Percentiles rank a stretch among this genome's conserved stretches.
Evolutionary conservation across 2,888 invertebrate species (phyloP).

Genomic region (Copidosoma aretas): DNA sequence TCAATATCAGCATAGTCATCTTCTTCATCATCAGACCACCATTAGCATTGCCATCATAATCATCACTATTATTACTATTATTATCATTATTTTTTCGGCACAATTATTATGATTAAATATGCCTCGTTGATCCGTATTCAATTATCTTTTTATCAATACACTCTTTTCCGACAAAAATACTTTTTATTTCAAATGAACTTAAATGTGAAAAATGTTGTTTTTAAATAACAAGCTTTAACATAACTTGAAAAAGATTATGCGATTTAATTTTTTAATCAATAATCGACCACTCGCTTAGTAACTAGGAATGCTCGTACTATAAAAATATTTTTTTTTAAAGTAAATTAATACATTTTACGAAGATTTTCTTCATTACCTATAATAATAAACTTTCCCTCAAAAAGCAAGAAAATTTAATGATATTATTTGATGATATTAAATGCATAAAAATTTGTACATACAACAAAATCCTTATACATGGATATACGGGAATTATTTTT

Average conservation of each 20-base stretch:
- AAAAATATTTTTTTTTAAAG: background rate
- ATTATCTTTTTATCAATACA: no score
- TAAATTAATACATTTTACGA: background rate
- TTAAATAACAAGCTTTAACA: no score
- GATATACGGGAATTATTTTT: background rate
- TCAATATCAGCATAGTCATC: conserved; percentile 35
- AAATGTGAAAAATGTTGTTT: no score
- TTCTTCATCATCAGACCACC: conserved; percentile 38
- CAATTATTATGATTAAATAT: background rate
- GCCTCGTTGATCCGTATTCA: no score
- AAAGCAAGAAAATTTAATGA: background rate
- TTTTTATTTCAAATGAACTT: no score
- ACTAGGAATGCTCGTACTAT: background rate
- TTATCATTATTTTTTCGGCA: conserved; percentile 25
- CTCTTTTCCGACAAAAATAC: no score
- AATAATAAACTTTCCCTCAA: background rate
- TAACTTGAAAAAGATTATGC: no score
- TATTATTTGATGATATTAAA: background rate
- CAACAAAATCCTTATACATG: background rate
- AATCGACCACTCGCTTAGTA: background rate
- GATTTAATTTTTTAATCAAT: background rate
- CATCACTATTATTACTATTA: conserved; percentile 28
- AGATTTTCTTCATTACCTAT: background rate
- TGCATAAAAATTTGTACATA: background rate
- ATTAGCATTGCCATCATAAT: conserved; percentile 9